Base-by-base conservation (phyloP, 2,888 invertebrate species). In the Conchocele bisecta region DNA sequence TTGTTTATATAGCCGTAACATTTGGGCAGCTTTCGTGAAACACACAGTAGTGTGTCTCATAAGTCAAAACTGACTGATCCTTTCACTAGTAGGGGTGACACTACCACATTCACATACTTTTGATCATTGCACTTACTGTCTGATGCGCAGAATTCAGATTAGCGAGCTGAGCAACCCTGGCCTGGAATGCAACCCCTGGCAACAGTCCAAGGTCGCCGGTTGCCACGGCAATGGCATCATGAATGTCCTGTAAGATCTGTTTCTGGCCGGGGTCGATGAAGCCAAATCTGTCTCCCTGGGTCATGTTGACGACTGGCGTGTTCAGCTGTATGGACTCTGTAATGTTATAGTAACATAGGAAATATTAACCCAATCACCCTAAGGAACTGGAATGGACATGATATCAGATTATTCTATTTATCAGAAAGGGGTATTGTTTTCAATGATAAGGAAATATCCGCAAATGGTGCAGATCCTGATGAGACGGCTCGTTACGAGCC, bases 181-280 rank as follows among this genome's bases (percentile, higher is more conserved):
- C 84, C 73, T 90, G 89, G 83, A 90, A 90, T 3, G 87, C 86
- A 0, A 83, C 81, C 5, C 90, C 89, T 35, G 89, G 89, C 53
- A 89, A 73, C 11, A 90, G 82, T 33, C 87, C 87, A 48, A 90
- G 84, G 61, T 88, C 87, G 64, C 82, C 82, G 1, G 88, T 89
- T 68, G 90, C 89, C 69, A 88, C 84, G 54, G 88, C 88, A 56
- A 90, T 90, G 51, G 89, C 90, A 80, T 89, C 88, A 24, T 88
- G 85, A 48, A 90, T 87, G 70, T 87, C 84, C 46, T 86, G 86
- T 26, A 89, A 59, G 1, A 80, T 77, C 68, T 86, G 84, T 44
- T 81, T 83, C 48, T 79, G 82, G 51, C 61, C 68, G 0, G 75
- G 75, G 58, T 83, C 82, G 9, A 83, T 44, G 26, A 83, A 73